A percentile compares a stretch with the other conserved stretches of the same genome.
Conservation (phyloP, 2,797 vertebrate species). For the Cirrhinus molitorella region DNA sequence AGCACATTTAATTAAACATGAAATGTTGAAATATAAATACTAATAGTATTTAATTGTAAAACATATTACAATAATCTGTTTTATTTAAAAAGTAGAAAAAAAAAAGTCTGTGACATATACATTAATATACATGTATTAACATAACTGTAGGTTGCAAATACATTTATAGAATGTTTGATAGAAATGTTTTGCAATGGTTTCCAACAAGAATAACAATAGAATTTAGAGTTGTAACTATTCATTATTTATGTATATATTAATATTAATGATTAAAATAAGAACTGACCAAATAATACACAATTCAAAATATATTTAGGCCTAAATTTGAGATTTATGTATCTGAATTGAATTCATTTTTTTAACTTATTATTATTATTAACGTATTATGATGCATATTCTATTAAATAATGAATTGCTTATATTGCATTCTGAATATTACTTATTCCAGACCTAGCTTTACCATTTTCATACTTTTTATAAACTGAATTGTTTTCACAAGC, state of each 20-base stretch:
- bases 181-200: not conserved
- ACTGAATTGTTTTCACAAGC: not conserved
- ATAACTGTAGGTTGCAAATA: slow-evolving; percentile 1
- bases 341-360: not conserved
- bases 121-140: not conserved
- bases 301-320: not conserved
- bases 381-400: not conserved
- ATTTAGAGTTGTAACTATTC: not conserved
- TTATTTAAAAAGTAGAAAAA: too few species aligned
- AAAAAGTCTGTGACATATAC: too few species aligned
- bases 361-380: not conserved
- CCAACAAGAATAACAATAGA: not conserved
- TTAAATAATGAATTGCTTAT: not conserved
- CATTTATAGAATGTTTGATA: not conserved
- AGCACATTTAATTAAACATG: too few species aligned
- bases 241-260: too few species aligned
- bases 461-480: too few species aligned
- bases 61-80: too few species aligned
- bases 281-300: not conserved
- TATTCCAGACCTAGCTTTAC: too few species aligned
- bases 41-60: too few species aligned
- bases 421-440: too few species aligned
- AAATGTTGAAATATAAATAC: too few species aligned
- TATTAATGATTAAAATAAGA: too few species aligned
- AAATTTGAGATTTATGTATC: not conserved